Evolutionary conservation across 2,797 vertebrate genomes (phyloP).

Genomic region (Pseudochirops corinnae): DNA sequence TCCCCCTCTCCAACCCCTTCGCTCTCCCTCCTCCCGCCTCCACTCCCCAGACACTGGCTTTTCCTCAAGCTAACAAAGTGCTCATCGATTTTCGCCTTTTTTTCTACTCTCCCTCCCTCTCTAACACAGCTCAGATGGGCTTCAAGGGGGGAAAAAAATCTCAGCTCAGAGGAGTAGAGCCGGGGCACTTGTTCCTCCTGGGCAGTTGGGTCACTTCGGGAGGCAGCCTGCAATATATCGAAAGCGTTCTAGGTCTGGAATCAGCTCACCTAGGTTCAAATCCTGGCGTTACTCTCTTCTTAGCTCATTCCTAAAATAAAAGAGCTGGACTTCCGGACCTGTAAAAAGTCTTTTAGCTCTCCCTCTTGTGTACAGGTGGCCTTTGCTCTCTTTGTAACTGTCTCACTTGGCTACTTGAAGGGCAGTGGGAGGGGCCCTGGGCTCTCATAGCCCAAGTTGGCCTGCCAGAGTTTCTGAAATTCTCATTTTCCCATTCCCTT

Average conservation of each 20-base stretch:
- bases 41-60: not conserved
- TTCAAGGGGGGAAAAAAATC: not conserved
- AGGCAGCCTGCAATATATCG: not conserved
- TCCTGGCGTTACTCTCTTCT: not conserved
- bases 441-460: not conserved
- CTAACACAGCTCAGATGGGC: not conserved
- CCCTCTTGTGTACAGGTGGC: not conserved
- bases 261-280: not conserved
- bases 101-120: not conserved
- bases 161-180: not conserved
- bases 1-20: not conserved
- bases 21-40: not conserved
- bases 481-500: not conserved
- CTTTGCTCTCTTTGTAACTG: not conserved
- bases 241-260: not conserved
- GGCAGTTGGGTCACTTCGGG: not conserved
- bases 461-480: not conserved
- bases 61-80: not conserved
- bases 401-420: not conserved
- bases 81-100: not conserved
- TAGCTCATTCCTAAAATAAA: not conserved
- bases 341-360: not conserved
- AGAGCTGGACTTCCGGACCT: not conserved
- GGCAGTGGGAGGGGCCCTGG: not conserved
- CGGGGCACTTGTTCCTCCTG: not conserved